These are phyloP conservation scores for Pseudomyrmex pallidus DNA, from an alignment of 1,140 invertebrate species.

Conservation along the genomic window DNA sequence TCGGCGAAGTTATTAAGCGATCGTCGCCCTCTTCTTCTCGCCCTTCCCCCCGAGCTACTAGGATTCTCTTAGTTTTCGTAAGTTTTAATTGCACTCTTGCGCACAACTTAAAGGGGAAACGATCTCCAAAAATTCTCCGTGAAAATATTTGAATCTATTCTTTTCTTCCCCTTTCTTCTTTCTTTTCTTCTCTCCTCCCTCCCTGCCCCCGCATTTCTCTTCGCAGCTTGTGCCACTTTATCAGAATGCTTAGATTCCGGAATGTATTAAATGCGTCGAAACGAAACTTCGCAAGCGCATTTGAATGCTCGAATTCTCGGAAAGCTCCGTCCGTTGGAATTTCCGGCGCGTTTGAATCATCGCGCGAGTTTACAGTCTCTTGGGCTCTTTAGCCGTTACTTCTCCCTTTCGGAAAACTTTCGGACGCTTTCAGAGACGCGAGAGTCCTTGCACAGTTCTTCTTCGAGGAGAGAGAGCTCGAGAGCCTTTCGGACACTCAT, in stretches of 20 bases:
- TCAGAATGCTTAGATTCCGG: neutral
- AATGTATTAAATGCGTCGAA: conserved; percentile 18
- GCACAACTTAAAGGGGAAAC: conserved; percentile 6
- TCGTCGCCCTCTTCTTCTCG: conserved; percentile 1
- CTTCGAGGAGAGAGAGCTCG: neutral
- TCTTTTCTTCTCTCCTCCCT: neutral
- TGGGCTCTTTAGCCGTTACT: conserved; percentile 34
- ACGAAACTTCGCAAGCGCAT: conserved; percentile 30
- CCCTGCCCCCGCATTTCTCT: neutral
- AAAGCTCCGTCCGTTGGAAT: conserved; percentile 17
- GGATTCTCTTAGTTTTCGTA: conserved; percentile 10
- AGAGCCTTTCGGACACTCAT: conserved; percentile 45
- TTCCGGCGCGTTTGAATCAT: conserved; percentile 44
- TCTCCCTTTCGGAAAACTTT: conserved; percentile 41
- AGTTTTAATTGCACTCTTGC: conserved; percentile 54
- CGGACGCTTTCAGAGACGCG: conserved; percentile 30
- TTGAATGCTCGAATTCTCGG: conserved; percentile 6
- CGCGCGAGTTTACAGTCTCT: conserved; percentile 13
- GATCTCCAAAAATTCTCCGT: conserved; percentile 30
- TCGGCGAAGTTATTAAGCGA: conserved; percentile 51
- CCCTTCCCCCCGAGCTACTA: neutral
- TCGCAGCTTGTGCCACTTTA: neutral
- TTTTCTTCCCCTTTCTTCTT: neutral
- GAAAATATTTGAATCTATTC: conserved; percentile 49
- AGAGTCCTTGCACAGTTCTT: conserved; percentile 12